Evolutionary conservation across 2,113 vertebrate species (phyloP).

Genomic region (Calidris pygmaea): DNA sequence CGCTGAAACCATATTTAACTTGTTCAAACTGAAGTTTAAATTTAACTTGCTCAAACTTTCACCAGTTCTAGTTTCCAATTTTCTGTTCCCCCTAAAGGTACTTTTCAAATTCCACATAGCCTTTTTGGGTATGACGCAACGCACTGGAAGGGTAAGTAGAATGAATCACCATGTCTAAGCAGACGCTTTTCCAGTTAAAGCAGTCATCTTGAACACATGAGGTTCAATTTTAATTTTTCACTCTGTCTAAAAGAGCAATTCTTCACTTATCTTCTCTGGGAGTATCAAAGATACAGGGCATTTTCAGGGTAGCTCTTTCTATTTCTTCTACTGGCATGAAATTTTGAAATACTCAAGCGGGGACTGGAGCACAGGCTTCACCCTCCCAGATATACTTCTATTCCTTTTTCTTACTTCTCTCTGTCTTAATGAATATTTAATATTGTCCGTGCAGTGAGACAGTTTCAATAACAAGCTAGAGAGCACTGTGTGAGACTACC

Average conservation of each 20-base stretch:
- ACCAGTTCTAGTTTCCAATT: neutral
- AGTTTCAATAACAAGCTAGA: neutral
- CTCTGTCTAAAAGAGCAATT: neutral
- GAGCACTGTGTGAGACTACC: neutral
- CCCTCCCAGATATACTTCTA: neutral
- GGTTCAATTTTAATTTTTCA: neutral
- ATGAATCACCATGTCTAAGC: neutral
- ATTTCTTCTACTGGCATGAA: neutral
- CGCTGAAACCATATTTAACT: neutral
- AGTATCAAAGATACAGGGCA: neutral
- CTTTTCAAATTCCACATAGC: neutral
- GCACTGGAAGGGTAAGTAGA: neutral
- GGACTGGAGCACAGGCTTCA: neutral
- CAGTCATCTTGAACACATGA: neutral
- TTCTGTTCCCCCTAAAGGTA: neutral
- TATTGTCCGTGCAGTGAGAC: neutral
- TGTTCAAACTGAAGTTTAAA: neutral
- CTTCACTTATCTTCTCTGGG: neutral
- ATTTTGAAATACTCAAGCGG: neutral
- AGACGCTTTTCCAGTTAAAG: neutral
- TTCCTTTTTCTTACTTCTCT: neutral
- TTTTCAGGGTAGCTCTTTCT: neutral
- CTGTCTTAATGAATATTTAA: neutral
- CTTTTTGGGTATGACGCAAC: neutral
- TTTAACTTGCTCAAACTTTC: neutral